Percentiles rank a stretch among this genome's conserved stretches.
Evolutionary conservation across 2,888 invertebrate species (phyloP).

Genomic region (Drosophila macrospina): DNA sequence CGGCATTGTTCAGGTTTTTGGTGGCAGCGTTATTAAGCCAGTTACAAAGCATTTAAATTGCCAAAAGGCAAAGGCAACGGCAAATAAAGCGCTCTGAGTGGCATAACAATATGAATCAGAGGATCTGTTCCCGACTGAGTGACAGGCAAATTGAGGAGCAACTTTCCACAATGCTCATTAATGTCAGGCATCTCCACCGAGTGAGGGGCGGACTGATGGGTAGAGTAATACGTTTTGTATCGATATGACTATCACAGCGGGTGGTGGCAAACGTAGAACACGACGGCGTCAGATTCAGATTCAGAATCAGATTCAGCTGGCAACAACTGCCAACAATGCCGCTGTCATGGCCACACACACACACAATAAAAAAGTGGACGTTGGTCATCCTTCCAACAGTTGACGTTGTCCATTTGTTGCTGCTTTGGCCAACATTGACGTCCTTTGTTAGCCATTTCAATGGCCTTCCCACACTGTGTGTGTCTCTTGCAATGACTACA

Average conservation of each 20-base stretch:
- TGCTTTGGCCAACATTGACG: slow-evolving; percentile 20
- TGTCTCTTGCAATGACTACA: background rate
- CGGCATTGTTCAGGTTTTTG: slow-evolving; percentile 1
- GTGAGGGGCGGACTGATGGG: background rate
- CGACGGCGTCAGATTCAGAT: background rate
- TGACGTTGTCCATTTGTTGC: slow-evolving; percentile 27
- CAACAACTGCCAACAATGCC: slow-evolving; percentile 29
- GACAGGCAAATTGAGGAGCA: slow-evolving; percentile 56
- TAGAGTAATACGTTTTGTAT: slow-evolving; percentile 21
- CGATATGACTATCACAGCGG: slow-evolving; percentile 45
- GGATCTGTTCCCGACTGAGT: slow-evolving; percentile 33
- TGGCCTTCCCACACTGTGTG: background rate
- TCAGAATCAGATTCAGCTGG: background rate
- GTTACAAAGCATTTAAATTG: slow-evolving; percentile 20
- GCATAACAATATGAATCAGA: slow-evolving; percentile 41
- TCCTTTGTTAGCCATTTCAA: slow-evolving; percentile 40
- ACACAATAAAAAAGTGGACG: slow-evolving; percentile 4
- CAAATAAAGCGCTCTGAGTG: slow-evolving; percentile 16
- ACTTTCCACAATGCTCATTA: slow-evolving; percentile 67
- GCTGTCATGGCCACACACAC: slow-evolving; percentile 38
- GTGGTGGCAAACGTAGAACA: slow-evolving; percentile 1
- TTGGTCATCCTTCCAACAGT: slow-evolving; percentile 32
- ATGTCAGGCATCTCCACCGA: slow-evolving; percentile 40
- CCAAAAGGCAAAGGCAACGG: slow-evolving; percentile 35
- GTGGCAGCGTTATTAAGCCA: slow-evolving; percentile 15